phyloP scores from a whole-genome alignment of 2,888 invertebrate genomes.

The Deilephila elpenor region DNA sequence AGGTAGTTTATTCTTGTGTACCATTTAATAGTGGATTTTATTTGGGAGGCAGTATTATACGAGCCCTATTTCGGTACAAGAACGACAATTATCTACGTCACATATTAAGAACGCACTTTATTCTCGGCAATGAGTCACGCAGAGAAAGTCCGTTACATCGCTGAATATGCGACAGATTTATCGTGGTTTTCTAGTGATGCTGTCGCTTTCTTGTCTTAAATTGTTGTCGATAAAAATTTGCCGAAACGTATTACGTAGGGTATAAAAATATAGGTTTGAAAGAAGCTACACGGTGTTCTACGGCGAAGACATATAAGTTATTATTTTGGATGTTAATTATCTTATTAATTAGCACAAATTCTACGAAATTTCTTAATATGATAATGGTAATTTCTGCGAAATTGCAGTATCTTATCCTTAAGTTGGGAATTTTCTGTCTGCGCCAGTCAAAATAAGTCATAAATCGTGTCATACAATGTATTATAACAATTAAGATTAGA shows the following conservation, averaged over 20 bases:
- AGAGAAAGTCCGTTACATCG: constrained; percentile 83
- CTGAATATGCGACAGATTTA: constrained; percentile 85
- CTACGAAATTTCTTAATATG: too few species aligned
- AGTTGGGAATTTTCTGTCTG: not conserved
- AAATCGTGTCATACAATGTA: not conserved
- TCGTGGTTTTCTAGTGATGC: constrained; percentile 72
- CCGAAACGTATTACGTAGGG: not conserved
- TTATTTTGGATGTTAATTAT: too few species aligned
- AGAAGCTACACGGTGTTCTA: too few species aligned
- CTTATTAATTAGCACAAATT: too few species aligned
- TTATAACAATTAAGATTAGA: not conserved
- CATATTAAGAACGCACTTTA: constrained; percentile 80
- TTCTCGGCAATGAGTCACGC: constrained; percentile 80
- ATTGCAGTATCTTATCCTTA: not conserved
- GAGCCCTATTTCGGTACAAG: constrained; percentile 74
- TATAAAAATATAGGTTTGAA: too few species aligned
- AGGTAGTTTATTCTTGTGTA: constrained; percentile 24
- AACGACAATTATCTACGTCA: constrained; percentile 81
- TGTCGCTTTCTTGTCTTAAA: constrained; percentile 17
- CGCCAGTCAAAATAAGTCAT: not conserved
- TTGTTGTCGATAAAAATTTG: constrained; percentile 10
- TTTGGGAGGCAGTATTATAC: constrained; percentile 55
- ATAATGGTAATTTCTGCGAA: not conserved
- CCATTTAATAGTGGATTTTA: constrained; percentile 35
- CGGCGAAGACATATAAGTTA: too few species aligned